Evolutionary conservation across 2,888 invertebrate species (phyloP), one percentile per base, ranked within the genome.

Genomic region (Ametastegia equiseti): DNA sequence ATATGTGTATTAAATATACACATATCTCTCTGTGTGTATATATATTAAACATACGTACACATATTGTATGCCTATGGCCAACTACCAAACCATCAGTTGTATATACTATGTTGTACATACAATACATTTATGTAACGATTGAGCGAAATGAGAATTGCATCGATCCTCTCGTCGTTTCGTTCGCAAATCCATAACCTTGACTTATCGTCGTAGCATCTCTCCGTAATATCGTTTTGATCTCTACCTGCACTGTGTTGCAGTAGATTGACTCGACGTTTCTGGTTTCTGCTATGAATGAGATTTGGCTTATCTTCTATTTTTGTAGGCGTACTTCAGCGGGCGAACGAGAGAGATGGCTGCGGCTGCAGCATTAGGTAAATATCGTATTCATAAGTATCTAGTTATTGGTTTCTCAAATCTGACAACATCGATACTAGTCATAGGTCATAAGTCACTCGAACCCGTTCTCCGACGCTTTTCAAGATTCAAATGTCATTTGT

Each of bases 321-420:
- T 77, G 33, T 42, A 81, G 73, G 60, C 75, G 63, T 81, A 78
- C 42, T 81, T 77, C 39, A 77, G 73, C 75, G 47, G 15, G 60
- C 30, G n/a, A 42, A 77, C 73, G 60, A 47, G 7, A 54, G 79
- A 81, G 50, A 81, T 81, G 81, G 81, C 81, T 79, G 81, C 79
- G 36, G 78, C 81, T 23, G 78, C 63, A 69, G 81, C 81, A 67
- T 39, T 81, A 50, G 81, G 81, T 81, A 77, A 81, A 47, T 81
- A 47, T 42, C n/a, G n/a, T n/a, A n/a, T 69, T 39, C 39, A 69
- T 19, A 15, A 4, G 5, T 9, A 42, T 42, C 39, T 39, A 30
- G 54, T 30, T 19, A 11, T 19, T 54, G 2, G 23, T 54, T 11
- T 23, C 23, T 23, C 19, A 23, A 54, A 23, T 11, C 23, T 63